Conservation (phyloP, 2,888 invertebrate species). For the Orthosia incerta region DNA sequence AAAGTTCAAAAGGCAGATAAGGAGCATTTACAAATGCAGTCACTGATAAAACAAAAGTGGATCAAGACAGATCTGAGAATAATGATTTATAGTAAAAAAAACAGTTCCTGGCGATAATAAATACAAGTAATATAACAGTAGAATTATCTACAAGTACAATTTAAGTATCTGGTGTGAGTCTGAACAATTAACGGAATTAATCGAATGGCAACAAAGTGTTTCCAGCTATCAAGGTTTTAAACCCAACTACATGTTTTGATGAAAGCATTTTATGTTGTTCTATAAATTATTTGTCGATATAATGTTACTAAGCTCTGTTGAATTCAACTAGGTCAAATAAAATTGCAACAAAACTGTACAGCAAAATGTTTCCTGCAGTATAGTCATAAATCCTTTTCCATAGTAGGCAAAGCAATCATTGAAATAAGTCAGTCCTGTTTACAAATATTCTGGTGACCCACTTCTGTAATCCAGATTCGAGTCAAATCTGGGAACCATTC, state of each 20-base stretch:
- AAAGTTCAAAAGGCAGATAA: constrained; percentile 5
- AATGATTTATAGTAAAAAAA: constrained; percentile 1
- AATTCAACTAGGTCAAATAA: background rate
- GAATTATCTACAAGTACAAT: too few species aligned
- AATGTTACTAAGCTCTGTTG: background rate
- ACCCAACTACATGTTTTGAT: too few species aligned
- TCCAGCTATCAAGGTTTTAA: too few species aligned
- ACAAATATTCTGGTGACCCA: constrained; percentile 58
- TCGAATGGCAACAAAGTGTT: too few species aligned
- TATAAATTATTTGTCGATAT: too few species aligned
- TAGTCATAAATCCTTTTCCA: constrained; percentile 30
- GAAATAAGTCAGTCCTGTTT: constrained; percentile 53
- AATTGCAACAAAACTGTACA: background rate
- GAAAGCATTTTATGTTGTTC: too few species aligned
- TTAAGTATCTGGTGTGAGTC: too few species aligned
- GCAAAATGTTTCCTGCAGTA: background rate
- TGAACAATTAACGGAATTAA: too few species aligned
- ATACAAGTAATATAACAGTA: too few species aligned
- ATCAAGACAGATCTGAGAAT: constrained; percentile 6
- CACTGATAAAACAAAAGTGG: constrained; percentile 5
- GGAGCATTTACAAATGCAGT: constrained; percentile 17
- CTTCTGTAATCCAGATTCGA: constrained; percentile 58
- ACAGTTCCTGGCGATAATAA: background rate
- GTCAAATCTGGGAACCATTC: constrained; percentile 42
- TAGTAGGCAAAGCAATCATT: constrained; percentile 39